Evolutionary conservation across 1,140 invertebrate species (phyloP).

Genomic region (Phenacoccus solenopsis): DNA sequence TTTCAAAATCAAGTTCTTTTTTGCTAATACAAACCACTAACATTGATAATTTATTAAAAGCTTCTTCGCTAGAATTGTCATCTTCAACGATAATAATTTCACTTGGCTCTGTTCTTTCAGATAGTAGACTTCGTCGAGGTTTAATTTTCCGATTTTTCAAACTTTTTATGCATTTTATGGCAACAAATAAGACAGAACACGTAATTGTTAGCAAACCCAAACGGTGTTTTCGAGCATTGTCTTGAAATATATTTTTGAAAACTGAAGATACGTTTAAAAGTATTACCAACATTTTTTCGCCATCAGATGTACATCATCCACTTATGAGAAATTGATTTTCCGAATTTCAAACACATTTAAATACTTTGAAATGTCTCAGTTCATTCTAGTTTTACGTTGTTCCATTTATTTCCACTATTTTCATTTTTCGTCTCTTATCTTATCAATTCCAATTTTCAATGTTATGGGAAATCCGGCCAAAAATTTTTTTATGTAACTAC

Average conservation of each 20-base stretch:
- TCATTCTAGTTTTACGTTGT: too few relatives aligned
- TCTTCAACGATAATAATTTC: slow-evolving; percentile 19
- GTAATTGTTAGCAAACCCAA: background rate
- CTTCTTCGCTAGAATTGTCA: slow-evolving; percentile 3
- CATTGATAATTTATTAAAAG: slow-evolving; percentile 11
- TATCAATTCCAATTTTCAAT: too few relatives aligned
- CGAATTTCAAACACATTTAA: too few relatives aligned
- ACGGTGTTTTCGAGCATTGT: background rate
- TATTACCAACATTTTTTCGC: background rate
- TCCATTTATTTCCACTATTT: too few relatives aligned
- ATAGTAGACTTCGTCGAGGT: background rate
- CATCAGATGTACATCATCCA: too few relatives aligned
- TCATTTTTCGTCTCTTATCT: too few relatives aligned
- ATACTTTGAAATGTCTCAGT: too few relatives aligned
- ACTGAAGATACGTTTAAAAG: background rate
- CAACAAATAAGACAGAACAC: background rate
- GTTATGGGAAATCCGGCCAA: too few relatives aligned
- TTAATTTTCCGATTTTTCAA: background rate
- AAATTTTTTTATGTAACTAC: too few relatives aligned
- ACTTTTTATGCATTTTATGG: background rate
- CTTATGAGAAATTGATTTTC: too few relatives aligned
- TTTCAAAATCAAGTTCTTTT: background rate
- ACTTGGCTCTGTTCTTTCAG: background rate
- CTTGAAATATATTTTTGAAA: background rate
- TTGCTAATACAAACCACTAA: background rate